Percentiles rank a stretch among this genome's conserved stretches.
Conservation (phyloP, 2,888 invertebrate species). For the Tenthredo livida region DNA sequence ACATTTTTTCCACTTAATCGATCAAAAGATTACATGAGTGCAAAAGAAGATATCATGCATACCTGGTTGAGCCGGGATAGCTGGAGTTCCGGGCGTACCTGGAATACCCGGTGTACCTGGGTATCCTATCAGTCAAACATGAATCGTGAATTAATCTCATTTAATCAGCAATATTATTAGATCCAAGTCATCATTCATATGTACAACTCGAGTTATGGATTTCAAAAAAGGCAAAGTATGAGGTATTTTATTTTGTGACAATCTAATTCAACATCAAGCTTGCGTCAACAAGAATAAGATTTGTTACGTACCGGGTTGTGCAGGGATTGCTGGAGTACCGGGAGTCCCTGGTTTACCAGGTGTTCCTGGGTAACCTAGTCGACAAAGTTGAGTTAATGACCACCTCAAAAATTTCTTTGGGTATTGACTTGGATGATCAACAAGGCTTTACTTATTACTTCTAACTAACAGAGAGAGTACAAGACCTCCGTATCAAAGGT, state of each 20-base stretch:
- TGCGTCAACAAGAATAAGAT: background rate
- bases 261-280: too few relatives aligned
- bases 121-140: too few relatives aligned
- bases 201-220: background rate
- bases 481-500: too few relatives aligned
- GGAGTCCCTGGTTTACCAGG: conserved; percentile 62
- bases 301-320: background rate
- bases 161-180: too few relatives aligned
- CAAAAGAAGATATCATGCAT: background rate
- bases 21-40: background rate
- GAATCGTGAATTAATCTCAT: too few relatives aligned
- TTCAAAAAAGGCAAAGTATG: too few relatives aligned
- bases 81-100: conserved; percentile 57
- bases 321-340: conserved; percentile 70
- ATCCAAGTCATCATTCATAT: background rate
- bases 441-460: too few relatives aligned
- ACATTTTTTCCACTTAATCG: background rate
- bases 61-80: conserved; percentile 55
- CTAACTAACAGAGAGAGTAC: too few relatives aligned
- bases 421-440: too few relatives aligned
- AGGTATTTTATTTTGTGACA: too few relatives aligned
- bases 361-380: conserved; percentile 62
- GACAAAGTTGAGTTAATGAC: too few relatives aligned
- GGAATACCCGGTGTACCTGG: conserved; percentile 61
- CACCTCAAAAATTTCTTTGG: too few relatives aligned